Conservation (phyloP, 2,888 invertebrate species). For the Idaea biselata region DNA sequence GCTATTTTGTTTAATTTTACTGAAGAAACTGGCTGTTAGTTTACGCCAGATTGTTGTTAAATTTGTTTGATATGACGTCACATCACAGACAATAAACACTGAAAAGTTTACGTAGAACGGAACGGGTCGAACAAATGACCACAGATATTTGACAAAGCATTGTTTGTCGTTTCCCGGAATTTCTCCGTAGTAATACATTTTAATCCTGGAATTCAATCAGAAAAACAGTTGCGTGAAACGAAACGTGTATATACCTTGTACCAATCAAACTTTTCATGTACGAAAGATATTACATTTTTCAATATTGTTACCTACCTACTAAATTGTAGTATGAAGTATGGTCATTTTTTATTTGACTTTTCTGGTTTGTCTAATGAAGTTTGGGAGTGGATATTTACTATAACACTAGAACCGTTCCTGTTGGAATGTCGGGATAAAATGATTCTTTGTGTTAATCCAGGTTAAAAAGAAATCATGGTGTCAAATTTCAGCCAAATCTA, state of each 20-base stretch:
- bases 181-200: not conserved
- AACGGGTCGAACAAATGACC: too few species aligned
- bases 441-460: too few species aligned
- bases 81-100: too few species aligned
- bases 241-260: not conserved
- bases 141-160: not conserved
- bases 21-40: not conserved
- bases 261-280: not conserved
- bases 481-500: too few species aligned
- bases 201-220: not conserved
- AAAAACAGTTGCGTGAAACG: not conserved
- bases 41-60: not conserved
- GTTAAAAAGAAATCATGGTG: too few species aligned
- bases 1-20: not conserved
- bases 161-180: not conserved
- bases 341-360: not conserved
- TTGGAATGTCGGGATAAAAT: too few species aligned
- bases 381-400: not conserved
- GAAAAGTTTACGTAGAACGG: too few species aligned
- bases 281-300: not conserved
- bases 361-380: not conserved
- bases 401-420: not conserved
- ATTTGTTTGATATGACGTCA: not conserved
- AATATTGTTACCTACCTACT: not conserved
- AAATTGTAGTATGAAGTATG: not conserved